Evolutionary conservation across 2,797 vertebrate genomes (phyloP), one percentile per base, ranked within the genome.

Genomic region (Fratercula arctica): DNA sequence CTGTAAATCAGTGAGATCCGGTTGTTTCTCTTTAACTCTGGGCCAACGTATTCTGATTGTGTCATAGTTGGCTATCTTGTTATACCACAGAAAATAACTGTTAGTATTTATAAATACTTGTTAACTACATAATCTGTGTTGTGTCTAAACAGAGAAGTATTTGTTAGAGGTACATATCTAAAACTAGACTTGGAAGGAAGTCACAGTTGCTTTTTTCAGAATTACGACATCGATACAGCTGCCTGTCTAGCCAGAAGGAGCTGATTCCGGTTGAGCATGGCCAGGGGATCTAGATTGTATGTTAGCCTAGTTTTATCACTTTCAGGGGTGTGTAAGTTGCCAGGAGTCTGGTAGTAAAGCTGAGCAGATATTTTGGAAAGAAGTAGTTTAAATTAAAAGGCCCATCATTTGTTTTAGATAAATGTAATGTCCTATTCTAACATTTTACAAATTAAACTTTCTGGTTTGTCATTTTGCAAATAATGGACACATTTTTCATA

Each of bases 141-240:
- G 0, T 77, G 72, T 91, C 93, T 93, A 63, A 97, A 89, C 90
- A 93, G 75, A 95, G 76, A 66, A 96, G 78, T 85, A 66, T 94
- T 96, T 97, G 84, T 80, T 54, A 75, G 90, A 85, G 82, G 50
- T 91, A 26, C 57, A 10, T 83, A 91, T 90, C 84, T 96, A 68
- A 87, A 95, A 78, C 87, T 80, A 83, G 84, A 69, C 90, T 95
- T 94, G 94, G 94, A 95, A 93, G 79, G 78, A 92, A 93, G 66
- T 91, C 75, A 33, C 13, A 14, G 75, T 66, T 95, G 50, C 54
- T 85, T 90, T 85, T 92, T 94, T 73, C 60, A 69, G 75, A 63
- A 80, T 96, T 72, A 81, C 8, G 0, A n/a, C 72, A 91, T 51
- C 1, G 11, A 13, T 85, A 54, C 83, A 92, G 81, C 92, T 89